Percentiles rank a stretch among this genome's conserved stretches.
phyloP scores from a whole-genome alignment of 2,888 invertebrate species.

The Linnaemya vulpina region DNA sequence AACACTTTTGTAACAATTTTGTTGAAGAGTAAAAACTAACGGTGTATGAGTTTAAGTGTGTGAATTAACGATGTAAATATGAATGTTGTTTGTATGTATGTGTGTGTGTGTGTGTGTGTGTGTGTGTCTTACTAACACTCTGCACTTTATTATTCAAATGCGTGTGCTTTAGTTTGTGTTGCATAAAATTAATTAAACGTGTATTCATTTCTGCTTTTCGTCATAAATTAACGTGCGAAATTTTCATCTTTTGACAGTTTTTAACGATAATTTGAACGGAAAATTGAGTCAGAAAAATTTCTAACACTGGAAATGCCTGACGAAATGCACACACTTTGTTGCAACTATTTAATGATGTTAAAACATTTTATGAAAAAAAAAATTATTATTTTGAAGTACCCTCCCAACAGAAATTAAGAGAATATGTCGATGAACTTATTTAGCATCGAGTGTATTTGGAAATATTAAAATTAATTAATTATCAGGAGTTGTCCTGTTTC shows the following conservation, averaged over 20 bases:
- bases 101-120: neutral
- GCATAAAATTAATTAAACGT: slow-evolving; percentile 47
- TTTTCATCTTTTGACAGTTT: slow-evolving; percentile 4
- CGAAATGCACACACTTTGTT: neutral
- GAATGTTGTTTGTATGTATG: neutral
- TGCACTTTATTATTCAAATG: neutral
- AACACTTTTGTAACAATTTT: neutral
- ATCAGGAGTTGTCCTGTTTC: too few species aligned
- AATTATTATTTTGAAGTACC: too few species aligned
- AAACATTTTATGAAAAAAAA: too few species aligned
- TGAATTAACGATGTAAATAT: neutral
- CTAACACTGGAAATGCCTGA: neutral
- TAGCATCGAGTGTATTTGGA: too few species aligned
- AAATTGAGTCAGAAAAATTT: neutral
- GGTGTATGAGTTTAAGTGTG: neutral
- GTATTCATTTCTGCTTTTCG: slow-evolving; percentile 13
- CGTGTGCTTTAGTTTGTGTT: slow-evolving; percentile 17
- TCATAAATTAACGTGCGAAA: slow-evolving; percentile 37
- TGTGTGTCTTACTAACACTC: neutral
- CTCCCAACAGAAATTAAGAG: too few species aligned
- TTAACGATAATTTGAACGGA: slow-evolving; percentile 9
- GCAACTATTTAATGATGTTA: neutral
- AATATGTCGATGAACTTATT: too few species aligned
- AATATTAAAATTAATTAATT: too few species aligned
- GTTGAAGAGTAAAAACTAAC: neutral